Evolutionary conservation across 2,888 invertebrate genomes (phyloP).

Genomic region (Stenotaenia linearis): DNA sequence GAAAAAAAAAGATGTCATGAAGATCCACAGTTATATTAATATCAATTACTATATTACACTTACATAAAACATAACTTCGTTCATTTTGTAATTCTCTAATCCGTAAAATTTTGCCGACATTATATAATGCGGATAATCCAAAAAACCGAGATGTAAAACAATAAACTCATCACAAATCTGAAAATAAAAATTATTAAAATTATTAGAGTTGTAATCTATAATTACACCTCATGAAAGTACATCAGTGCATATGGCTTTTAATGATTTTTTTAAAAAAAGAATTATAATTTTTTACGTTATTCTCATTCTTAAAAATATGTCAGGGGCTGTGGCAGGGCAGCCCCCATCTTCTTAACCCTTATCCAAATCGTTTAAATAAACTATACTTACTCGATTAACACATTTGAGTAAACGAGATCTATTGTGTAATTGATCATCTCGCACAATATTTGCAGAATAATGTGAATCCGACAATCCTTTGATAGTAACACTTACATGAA

Average conservation of each 20-base stretch:
- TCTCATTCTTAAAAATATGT: too few relatives aligned
- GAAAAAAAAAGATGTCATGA: constrained; percentile 36
- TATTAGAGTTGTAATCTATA: too few relatives aligned
- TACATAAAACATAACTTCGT: constrained; percentile 57
- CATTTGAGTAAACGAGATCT: constrained; percentile 67
- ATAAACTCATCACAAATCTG: constrained; percentile 81
- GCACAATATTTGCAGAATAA: constrained; percentile 62
- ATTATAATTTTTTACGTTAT: too few relatives aligned
- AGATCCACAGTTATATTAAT: neutral
- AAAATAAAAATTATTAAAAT: constrained; percentile 36
- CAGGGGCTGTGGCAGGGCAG: too few relatives aligned
- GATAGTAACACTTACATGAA: constrained; percentile 75
- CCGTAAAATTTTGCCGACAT: constrained; percentile 78
- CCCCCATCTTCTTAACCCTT: too few relatives aligned
- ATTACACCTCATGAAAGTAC: too few relatives aligned
- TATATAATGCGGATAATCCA: constrained; percentile 82
- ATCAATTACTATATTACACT: constrained; percentile 27
- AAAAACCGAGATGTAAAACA: constrained; percentile 78
- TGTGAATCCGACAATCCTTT: constrained; percentile 73
- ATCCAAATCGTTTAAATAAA: too few relatives aligned
- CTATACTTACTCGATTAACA: neutral
- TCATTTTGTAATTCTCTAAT: constrained; percentile 75
- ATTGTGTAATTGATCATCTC: constrained; percentile 62
- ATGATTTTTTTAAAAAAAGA: too few relatives aligned
- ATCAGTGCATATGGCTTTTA: too few relatives aligned